Base-by-base conservation (phyloP, 2,888 invertebrate genomes). In the Drosophila vallismaia region DNA sequence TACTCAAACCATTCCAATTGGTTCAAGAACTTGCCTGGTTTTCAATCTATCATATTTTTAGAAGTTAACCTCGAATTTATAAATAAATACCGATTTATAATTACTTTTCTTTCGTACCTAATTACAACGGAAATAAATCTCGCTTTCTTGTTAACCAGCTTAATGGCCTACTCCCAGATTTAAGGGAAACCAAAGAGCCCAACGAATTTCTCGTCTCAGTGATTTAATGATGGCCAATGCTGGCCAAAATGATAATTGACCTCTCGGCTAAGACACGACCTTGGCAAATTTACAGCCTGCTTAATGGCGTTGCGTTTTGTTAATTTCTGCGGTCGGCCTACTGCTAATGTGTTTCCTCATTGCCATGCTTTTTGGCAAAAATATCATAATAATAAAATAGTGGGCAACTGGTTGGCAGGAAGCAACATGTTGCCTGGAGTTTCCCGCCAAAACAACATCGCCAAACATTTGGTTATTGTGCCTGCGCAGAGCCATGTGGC, bases 221-320 rank as follows among this genome's bases (percentile, higher is more conserved):
- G 29, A 40, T 53, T 53, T 40, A 50, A 50, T 53, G 49, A 9
- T 38, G 42, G 33, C 53, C 44, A 14, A 71, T 36, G 8, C 36
- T 24, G 24, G 14, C 40, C 8, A 8, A 51, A 60, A 79, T 48
- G 66, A 70, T 63, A 75, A 60, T 69, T 55, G 84, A 71, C 78
- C 77, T 75, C 51, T 77, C n/a, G 38, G 33, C 6, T 9, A 48
- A 64, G 68, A 66, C 69, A 53, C 67, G 80, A 79, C 76, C 83
- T 86, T 80, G 73, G 14, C 40, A 26, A 49, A 54, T 70, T 73
- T 70, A 53, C 62, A 77, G 56, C 62, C 66, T 49, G 28, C 56
- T 70, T 70, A 80, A 84, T 84, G 71, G 75, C 72, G 77, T 77
- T 83, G 75, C 84, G 81, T 68, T 77, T 67, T 70, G 81, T 84